These are phyloP conservation scores for Tachysurus fulvidraco DNA, from an alignment of 2,113 vertebrate genomes.

Conservation along the genomic window DNA sequence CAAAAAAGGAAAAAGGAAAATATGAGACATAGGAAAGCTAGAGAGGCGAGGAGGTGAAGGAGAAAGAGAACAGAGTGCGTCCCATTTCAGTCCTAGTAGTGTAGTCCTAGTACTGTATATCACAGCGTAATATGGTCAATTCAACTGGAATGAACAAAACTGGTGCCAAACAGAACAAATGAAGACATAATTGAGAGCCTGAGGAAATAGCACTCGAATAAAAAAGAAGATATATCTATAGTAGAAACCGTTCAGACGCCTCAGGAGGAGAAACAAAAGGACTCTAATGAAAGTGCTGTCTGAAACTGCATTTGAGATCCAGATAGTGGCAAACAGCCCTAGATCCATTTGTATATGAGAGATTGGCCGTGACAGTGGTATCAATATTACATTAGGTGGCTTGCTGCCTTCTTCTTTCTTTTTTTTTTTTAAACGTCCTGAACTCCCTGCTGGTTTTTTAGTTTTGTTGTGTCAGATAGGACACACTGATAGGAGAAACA, in stretches of 20 bases:
- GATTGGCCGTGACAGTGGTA: not conserved
- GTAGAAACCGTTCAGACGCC: not conserved
- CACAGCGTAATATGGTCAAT: not conserved
- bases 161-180: not conserved
- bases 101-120: slow-evolving; percentile 9
- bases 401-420: not conserved
- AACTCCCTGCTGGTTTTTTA: slow-evolving; percentile 4
- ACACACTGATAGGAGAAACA: not conserved
- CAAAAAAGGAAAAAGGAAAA: not conserved
- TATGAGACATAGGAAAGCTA: not conserved
- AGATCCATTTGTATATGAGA: slow-evolving; percentile 25
- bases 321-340: not conserved
- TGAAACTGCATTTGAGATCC: not conserved
- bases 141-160: not conserved
- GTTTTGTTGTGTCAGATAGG: not conserved
- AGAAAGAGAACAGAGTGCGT: not conserved
- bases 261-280: slow-evolving; percentile 6
- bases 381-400: slow-evolving; percentile 15
- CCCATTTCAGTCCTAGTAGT: not conserved
- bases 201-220: not conserved
- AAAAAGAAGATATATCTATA: slow-evolving; percentile 1
- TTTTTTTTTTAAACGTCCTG: not conserved
- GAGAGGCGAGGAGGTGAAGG: not conserved
- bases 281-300: slow-evolving; percentile 11
- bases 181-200: not conserved